Base-by-base conservation (phyloP, 1,140 invertebrate genomes). In the Bombus superbus region DNA sequence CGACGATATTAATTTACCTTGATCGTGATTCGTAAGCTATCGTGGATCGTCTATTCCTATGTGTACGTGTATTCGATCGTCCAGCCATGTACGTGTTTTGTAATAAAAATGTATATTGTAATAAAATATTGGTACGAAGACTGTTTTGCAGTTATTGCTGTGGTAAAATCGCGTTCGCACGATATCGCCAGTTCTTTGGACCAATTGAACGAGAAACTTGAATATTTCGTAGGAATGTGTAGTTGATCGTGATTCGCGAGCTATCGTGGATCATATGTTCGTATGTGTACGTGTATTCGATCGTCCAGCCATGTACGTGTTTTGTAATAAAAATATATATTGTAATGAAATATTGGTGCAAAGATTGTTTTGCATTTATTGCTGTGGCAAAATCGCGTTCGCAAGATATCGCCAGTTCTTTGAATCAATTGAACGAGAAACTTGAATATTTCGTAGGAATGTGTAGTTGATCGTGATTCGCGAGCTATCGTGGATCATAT, bases 311-410 rank as follows among this genome's bases (percentile, higher is more conserved):
- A 28, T 42, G 28, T 66, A 35, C 10, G 32, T 79, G 44, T 35
- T 72, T 53, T 62, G 22, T 80, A 88, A 81, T 88, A 88, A 88
- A 88, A 62, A n/a, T n/a, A n/a, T 53, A 62, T 78, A 53, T 53
- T 22, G 47, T 53, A 53, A 53, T 53, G 22, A 53, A 53, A 22
- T 53, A 53, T 53, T 6, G 18, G 10, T 25, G 35, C 4, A 22
- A 32, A 25, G 8, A 25, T 47, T 1, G 13, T 3, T 35, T 15
- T 35, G 18, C 4, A 22, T 6, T 74, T 53, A 74, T 74, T 62
- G 11, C 18, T 5, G 11, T 62, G 11, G 28, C 13, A n/a, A n/a
- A n/a, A 2, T 62, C 4, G 4, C 25, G 11, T 10, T n/a, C 8
- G 59, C 25, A 4, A n/a, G 28, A 13, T 28, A 59, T 11, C 59